A percentile compares a stretch with the other conserved stretches of the same genome.
Conservation (phyloP, 2,888 invertebrate genomes). For the Metacarcinus magister region DNA sequence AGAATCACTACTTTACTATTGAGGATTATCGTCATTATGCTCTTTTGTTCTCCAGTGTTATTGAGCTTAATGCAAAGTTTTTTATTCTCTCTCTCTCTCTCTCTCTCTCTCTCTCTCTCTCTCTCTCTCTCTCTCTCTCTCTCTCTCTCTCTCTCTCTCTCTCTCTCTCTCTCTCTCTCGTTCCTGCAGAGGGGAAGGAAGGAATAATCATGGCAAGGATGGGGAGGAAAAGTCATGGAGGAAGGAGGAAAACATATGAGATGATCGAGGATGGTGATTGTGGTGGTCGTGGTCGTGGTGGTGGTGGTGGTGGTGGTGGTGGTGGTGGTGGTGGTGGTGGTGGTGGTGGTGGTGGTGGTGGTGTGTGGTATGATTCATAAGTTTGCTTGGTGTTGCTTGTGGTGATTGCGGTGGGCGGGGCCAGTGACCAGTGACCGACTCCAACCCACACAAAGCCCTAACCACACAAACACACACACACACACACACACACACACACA, state of each 20-base stretch:
- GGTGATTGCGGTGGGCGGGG: neutral
- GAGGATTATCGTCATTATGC: too few species aligned
- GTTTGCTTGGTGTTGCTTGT: conserved; percentile 43
- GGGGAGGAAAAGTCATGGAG: neutral
- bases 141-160: neutral
- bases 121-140: conserved; percentile 2
- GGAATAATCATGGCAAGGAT: too few species aligned
- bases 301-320: neutral
- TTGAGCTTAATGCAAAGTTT: too few species aligned
- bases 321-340: conserved; percentile 1
- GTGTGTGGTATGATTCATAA: neutral
- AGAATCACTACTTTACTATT: too few species aligned
- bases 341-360: conserved; percentile 31
- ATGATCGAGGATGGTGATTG: too few species aligned
- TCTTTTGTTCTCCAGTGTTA: too few species aligned
- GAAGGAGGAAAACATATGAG: neutral
- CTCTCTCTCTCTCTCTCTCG: neutral
- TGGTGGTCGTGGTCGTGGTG: neutral
- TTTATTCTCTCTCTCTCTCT: neutral
- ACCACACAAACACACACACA: neutral
- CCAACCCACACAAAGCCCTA: conserved; percentile 12
- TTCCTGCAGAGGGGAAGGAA: neutral
- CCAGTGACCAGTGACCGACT: neutral
- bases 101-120: conserved; percentile 10
- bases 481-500: conserved; percentile 39